Evolutionary conservation across 2,113 vertebrate species (phyloP).

Genomic region (Callionymus lyra): DNA sequence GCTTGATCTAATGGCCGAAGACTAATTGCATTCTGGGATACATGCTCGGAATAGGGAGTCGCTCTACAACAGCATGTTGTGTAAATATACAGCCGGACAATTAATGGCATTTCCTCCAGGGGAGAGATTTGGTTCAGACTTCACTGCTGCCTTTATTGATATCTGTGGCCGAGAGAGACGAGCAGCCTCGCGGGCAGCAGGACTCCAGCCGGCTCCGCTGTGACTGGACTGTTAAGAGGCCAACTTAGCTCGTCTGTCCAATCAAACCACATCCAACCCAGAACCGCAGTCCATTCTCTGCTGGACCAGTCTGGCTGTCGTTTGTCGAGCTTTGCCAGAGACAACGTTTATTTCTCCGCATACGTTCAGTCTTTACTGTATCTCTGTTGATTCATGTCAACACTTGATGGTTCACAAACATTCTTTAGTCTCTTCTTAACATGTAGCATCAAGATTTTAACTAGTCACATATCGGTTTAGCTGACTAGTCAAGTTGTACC

Average conservation of each 20-base stretch:
- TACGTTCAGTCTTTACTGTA: constrained; percentile 15
- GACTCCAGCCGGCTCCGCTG: constrained; percentile 50
- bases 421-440: too few relatives aligned
- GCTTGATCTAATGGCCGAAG: constrained; percentile 61
- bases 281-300: constrained; percentile 57
- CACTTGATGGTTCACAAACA: too few relatives aligned
- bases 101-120: constrained; percentile 60
- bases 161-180: constrained; percentile 56
- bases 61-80: constrained; percentile 43
- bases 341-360: constrained; percentile 57
- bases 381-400: too few relatives aligned
- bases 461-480: too few relatives aligned
- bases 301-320: constrained; percentile 60
- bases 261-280: constrained; percentile 59
- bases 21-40: constrained; percentile 67
- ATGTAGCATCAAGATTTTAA: too few relatives aligned
- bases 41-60: constrained; percentile 58
- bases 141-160: constrained; percentile 59
- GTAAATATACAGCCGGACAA: constrained; percentile 48
- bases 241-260: constrained; percentile 56
- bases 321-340: constrained; percentile 64
- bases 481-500: too few relatives aligned
- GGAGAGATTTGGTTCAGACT: constrained; percentile 46
- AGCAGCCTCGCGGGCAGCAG: constrained; percentile 45
- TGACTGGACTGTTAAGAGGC: constrained; percentile 62